Evolutionary conservation across 2,113 vertebrate species (phyloP).

Genomic region (Lepus timidus): DNA sequence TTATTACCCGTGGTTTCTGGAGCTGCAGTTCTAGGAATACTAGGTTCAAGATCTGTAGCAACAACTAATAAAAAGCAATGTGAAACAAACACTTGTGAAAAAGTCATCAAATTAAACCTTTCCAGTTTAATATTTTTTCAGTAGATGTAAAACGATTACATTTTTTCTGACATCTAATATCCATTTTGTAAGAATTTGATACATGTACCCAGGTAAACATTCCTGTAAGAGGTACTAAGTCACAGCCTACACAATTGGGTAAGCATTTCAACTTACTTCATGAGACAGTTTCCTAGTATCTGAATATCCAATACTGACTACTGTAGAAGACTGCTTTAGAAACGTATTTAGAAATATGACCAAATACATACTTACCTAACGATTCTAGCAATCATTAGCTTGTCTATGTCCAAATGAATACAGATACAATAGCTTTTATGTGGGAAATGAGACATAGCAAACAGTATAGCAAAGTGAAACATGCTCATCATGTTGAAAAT

Average conservation of each 20-base stretch:
- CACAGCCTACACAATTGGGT: not conserved
- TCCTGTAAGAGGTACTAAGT: constrained; percentile 19
- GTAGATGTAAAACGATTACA: not conserved
- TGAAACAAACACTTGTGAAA: constrained; percentile 58
- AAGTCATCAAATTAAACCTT: constrained; percentile 43
- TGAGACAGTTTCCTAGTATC: not conserved
- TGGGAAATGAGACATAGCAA: constrained; percentile 2
- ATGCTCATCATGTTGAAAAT: not conserved
- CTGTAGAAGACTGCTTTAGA: not conserved
- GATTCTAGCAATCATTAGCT: not conserved
- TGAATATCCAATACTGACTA: constrained; percentile 11
- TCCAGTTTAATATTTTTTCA: not conserved
- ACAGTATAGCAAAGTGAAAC: constrained; percentile 1
- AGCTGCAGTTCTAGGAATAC: constrained; percentile 81
- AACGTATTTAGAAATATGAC: not conserved
- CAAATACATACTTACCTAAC: constrained; percentile 28
- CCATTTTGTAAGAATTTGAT: not conserved
- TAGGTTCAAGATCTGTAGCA: constrained; percentile 81
- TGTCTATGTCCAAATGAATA: constrained; percentile 17
- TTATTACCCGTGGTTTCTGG: constrained; percentile 83
- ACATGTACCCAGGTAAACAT: not conserved
- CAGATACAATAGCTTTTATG: not conserved
- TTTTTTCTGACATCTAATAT: constrained; percentile 25
- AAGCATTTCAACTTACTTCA: constrained; percentile 6
- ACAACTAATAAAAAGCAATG: constrained; percentile 72